A percentile compares a stretch with the other conserved stretches of the same genome.
Conservation (phyloP, 2,797 vertebrate species). For the Acridotheres tristis region DNA sequence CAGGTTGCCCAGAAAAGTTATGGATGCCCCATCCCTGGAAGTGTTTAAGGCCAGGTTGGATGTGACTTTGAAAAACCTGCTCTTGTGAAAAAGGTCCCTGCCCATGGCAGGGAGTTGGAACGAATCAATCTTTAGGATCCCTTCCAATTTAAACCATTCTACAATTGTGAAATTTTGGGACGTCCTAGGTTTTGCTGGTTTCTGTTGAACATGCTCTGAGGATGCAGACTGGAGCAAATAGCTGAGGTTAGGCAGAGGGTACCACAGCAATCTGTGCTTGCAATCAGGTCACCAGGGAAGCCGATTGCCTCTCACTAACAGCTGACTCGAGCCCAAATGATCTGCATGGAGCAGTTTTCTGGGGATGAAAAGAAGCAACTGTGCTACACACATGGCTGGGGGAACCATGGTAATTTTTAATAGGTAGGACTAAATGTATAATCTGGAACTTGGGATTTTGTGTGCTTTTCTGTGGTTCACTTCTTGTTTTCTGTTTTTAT, state of each 20-base stretch:
- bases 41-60: neutral
- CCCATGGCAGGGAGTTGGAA: neutral
- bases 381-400: neutral
- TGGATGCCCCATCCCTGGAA: neutral
- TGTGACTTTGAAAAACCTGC: neutral
- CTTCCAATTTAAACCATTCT: neutral
- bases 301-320: accelerated
- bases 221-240: neutral
- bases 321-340: neutral
- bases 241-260: neutral
- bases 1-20: neutral
- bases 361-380: neutral
- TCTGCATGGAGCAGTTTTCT: neutral
- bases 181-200: neutral
- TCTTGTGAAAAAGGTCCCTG: neutral
- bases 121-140: neutral
- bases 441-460: neutral
- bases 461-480: neutral
- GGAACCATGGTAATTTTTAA: neutral
- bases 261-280: neutral
- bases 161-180: neutral
- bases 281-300: neutral
- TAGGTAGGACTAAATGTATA: neutral
- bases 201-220: neutral
- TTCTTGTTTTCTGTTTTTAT: neutral